Conservation (phyloP, 2,888 invertebrate species). For the Caenorhabditis doughertyi region DNA sequence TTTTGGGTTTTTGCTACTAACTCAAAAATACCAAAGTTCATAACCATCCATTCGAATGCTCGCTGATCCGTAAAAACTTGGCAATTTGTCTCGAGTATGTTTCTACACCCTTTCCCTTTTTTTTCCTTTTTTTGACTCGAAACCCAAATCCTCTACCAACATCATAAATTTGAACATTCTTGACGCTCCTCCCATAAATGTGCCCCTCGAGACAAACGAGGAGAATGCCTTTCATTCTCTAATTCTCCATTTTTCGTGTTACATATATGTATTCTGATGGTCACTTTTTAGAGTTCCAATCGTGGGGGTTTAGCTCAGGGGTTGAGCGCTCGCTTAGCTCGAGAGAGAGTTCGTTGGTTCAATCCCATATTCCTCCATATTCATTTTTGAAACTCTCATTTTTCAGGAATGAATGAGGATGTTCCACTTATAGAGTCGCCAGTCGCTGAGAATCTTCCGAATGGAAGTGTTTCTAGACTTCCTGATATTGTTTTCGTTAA, state of each 20-base stretch:
- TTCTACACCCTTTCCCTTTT: slow-evolving; percentile 9
- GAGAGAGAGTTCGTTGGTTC: slow-evolving; percentile 81
- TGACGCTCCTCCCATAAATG: slow-evolving; percentile 32
- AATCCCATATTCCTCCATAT: slow-evolving; percentile 79
- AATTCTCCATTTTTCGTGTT: slow-evolving; percentile 10
- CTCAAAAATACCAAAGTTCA: slow-evolving; percentile 36
- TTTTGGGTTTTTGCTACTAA: too few relatives aligned
- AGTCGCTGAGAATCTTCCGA: slow-evolving; percentile 11
- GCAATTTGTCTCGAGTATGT: not conserved
- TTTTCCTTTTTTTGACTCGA: slow-evolving; percentile 21
- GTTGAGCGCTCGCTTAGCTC: slow-evolving; percentile 81
- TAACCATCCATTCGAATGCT: slow-evolving; percentile 34
- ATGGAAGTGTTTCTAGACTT: slow-evolving; percentile 21
- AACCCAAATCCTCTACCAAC: slow-evolving; percentile 11
- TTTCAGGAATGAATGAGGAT: slow-evolving; percentile 60
- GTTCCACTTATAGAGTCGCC: slow-evolving; percentile 47
- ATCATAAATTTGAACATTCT: slow-evolving; percentile 44
- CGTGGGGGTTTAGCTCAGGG: slow-evolving; percentile 73
- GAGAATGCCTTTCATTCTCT: not conserved
- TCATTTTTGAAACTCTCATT: slow-evolving; percentile 11
- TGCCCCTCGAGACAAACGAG: slow-evolving; percentile 38
- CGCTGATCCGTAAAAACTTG: slow-evolving; percentile 36
- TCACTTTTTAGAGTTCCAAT: not conserved
- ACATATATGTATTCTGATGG: slow-evolving; percentile 3
- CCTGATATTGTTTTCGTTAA: slow-evolving; percentile 48